Evolutionary conservation across 2,113 vertebrate species (phyloP), one percentile per base, ranked within the genome.

Genomic region (Macquaria australasica): DNA sequence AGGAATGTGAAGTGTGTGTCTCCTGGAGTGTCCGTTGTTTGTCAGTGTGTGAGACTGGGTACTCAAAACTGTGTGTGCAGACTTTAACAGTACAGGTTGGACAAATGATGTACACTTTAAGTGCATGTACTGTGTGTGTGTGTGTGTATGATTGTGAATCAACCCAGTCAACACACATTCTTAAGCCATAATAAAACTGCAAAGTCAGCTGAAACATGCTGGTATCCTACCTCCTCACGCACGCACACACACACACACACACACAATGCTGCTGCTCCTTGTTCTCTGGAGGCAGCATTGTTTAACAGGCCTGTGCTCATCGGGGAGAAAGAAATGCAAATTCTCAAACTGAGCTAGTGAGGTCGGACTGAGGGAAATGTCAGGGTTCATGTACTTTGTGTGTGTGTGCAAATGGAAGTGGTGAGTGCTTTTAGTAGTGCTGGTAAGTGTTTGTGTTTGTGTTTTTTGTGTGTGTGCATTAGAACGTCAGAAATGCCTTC

Each of bases 141-240:
- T 12, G 43, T 48, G 63, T 79, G 37, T 12, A 56, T 68, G 34
- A 39, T 39, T 31, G 15, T 53, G 43, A 59, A 34, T 48, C 63
- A 73, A 60, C 50, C 9, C 56, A n/a, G 56, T 76, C 16, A 16
- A 68, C 55, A 60, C 64, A 67, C 45, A 55, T 48, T 5, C 16
- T 79, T 14, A 6, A 0, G 0, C 25, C 69, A 39, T 39, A 53
- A 70, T 4, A 63, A 64, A 82, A 77, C 45, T 70, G 63, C 75
- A 78, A 10, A 28, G 3, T 83, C 64, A 79, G 76, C 71, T 74
- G 76, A 73, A 68, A 56, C 5, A 37, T 23, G 14, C 58, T 34
- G 41, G 20, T 56, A 58, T 2, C 6, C 70, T 68, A 9, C 41
- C 12, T 25, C 31, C 34, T 43, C 43, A 45, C 12, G 12, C 15